Conservation (phyloP, 1,140 invertebrate species). For the Drosophila paulistorum region DNA sequence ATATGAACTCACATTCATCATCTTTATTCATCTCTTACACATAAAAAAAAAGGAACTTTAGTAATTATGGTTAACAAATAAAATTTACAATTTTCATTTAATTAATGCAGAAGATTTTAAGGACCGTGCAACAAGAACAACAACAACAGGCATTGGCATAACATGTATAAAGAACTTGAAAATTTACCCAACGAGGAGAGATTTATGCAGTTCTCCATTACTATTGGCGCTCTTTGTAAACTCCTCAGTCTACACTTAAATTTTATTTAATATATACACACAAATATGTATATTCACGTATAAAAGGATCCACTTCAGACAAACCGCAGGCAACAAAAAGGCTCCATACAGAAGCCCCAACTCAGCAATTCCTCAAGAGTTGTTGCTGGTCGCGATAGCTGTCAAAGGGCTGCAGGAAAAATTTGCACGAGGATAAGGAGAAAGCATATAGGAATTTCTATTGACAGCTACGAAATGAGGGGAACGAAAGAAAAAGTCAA, state of each 20-base stretch:
- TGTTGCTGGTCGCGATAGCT: conserved; percentile 35
- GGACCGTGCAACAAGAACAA: background rate
- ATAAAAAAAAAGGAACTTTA: conserved; percentile 26
- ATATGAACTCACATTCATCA: background rate
- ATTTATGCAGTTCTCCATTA: background rate
- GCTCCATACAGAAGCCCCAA: background rate
- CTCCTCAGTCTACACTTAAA: conserved; percentile 16
- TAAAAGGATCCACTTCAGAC: conserved; percentile 61
- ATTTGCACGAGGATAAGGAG: conserved; percentile 29
- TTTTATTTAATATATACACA: background rate
- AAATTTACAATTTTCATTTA: conserved; percentile 58
- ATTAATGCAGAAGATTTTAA: conserved; percentile 60
- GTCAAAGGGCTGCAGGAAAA: conserved; percentile 64
- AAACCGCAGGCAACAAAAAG: conserved; percentile 44
- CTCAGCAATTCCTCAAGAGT: conserved; percentile 14
- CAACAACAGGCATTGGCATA: background rate
- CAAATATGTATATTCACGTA: background rate
- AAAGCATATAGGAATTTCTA: conserved; percentile 4
- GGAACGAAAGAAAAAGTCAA: background rate
- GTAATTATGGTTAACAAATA: conserved; percentile 41
- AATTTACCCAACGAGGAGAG: background rate
- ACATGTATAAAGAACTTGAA: background rate
- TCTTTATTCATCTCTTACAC: background rate
- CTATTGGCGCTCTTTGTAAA: conserved; percentile 19
- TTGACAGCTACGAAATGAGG: conserved; percentile 20